phyloP scores from a whole-genome alignment of 2,888 invertebrate genomes.

The Maniola hyperantus region DNA sequence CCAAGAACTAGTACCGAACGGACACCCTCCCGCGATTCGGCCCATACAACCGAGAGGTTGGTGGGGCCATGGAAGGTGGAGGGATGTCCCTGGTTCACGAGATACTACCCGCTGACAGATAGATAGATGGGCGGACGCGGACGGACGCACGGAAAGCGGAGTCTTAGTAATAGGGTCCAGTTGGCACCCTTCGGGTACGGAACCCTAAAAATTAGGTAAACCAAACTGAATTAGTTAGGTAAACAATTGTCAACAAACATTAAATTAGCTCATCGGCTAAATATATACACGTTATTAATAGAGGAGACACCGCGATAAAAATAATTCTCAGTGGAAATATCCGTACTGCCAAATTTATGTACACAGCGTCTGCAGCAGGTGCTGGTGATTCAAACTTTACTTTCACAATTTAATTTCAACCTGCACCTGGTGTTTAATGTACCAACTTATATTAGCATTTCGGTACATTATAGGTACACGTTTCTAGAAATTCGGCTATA shows the following conservation, averaged over 20 bases:
- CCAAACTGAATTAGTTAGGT: slow-evolving; percentile 19
- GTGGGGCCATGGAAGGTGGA: too few species aligned
- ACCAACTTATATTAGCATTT: not conserved
- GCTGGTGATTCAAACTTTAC: slow-evolving; percentile 24
- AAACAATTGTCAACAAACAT: slow-evolving; percentile 23
- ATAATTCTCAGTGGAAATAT: slow-evolving; percentile 27
- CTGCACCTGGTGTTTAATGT: slow-evolving; percentile 21
- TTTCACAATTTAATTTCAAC: slow-evolving; percentile 19
- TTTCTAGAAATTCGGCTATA: not conserved
- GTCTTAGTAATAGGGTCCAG: too few species aligned
- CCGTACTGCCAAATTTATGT: slow-evolving; percentile 26
- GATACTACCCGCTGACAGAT: too few species aligned
- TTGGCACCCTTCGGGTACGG: too few species aligned
- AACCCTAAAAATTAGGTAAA: not conserved
- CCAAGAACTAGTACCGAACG: too few species aligned
- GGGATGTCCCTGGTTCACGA: too few species aligned
- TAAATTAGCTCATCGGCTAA: slow-evolving; percentile 24
- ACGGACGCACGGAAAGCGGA: too few species aligned
- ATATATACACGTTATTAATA: slow-evolving; percentile 29
- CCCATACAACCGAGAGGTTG: too few species aligned
- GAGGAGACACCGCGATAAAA: slow-evolving; percentile 29
- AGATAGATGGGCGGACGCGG: too few species aligned
- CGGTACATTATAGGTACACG: not conserved
- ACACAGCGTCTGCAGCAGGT: slow-evolving; percentile 23
- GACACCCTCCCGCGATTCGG: too few species aligned